Percentiles rank a stretch among this genome's conserved stretches.
phyloP scores from a whole-genome alignment of 1,140 invertebrate species.

The Pseudobourletiella spinata region DNA sequence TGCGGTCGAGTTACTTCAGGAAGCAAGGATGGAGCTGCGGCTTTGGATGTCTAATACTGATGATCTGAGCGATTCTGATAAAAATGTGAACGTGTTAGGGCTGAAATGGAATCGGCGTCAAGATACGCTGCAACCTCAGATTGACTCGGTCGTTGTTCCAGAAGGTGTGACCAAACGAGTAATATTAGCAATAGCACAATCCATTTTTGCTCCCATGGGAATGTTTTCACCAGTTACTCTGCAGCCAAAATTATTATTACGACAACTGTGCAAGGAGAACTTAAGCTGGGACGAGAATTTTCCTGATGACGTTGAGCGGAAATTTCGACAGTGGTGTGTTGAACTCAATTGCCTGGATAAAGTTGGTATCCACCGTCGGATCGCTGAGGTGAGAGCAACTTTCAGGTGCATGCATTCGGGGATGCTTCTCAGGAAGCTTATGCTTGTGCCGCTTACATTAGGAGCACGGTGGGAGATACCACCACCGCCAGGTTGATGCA shows the following conservation, averaged over 20 bases:
- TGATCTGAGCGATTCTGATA: not conserved
- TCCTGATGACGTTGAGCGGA: slow-evolving; percentile 8
- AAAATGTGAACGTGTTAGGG: not conserved
- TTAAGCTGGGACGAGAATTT: slow-evolving; percentile 24
- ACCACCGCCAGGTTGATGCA: slow-evolving; percentile 33
- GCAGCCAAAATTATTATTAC: slow-evolving; percentile 18
- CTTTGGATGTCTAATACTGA: slow-evolving; percentile 26
- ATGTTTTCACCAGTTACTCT: slow-evolving; percentile 15
- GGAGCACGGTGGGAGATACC: not conserved
- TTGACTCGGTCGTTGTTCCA: not conserved
- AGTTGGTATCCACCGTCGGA: not conserved
- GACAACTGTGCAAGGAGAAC: slow-evolving; percentile 13
- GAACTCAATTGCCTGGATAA: not conserved
- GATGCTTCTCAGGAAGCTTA: slow-evolving; percentile 8
- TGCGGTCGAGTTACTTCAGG: slow-evolving; percentile 27
- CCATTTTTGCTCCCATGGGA: slow-evolving; percentile 25
- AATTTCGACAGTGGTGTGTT: slow-evolving; percentile 7
- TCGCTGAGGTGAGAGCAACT: not conserved
- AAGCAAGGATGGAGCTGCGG: slow-evolving; percentile 37
- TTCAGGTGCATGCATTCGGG: not conserved
- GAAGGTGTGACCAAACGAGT: slow-evolving; percentile 16
- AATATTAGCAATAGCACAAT: slow-evolving; percentile 17
- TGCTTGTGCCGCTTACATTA: not conserved
- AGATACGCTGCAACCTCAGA: not conserved
- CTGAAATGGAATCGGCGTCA: not conserved